Base-by-base conservation (phyloP, 2,888 invertebrate species). In the Tillus elongatus region DNA sequence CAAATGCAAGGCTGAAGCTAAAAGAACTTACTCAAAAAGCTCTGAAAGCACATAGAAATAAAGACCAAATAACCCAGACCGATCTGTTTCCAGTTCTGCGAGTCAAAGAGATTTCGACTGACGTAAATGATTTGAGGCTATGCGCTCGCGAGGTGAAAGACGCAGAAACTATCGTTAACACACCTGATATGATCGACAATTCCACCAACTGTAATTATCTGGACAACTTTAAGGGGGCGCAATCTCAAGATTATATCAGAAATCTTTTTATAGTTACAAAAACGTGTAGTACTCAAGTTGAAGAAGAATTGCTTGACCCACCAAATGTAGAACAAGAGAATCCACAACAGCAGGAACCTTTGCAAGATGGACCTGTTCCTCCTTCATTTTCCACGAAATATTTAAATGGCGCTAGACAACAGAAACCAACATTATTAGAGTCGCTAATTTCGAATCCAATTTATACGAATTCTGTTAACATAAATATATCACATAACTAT, bases 21-120 rank as follows among this genome's bases (percentile, higher is more conserved):
- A 68, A 72, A 52, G 77, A 77, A 42, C 51, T 78, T 37, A 75
- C 76, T 41, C 71, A 72, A 47, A 71, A 66, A 59, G 76, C 77
- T 2, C 56, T 77, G 29, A 67, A 66, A 47, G 72, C 74, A 35
- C 62, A 64, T 29, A 56, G 57, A 36, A 69, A 69, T 52, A 73
- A 69, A 39, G 69, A 73, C 42, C 71, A 67, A 2, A 68, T 74
- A 36, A 75, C 75, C 0, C 78, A 78, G 58, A 78, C 77, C 0
- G 67, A 67, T 39, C 45, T 53, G n/a, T 58, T 62, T 46, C 64
- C 62, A 30, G 63, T 66, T 4, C 63, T 72, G 3, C 56, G 76
- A 38, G 69, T 77, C 1, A 76, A 70, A 63, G 77, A 78, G 53
- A 70, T 69, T 47, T 67, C 67, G 4, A 68, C 72, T 1, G 75